Conservation (phyloP, 2,797 vertebrate species). For the Ctenosaura bakeri region DNA sequence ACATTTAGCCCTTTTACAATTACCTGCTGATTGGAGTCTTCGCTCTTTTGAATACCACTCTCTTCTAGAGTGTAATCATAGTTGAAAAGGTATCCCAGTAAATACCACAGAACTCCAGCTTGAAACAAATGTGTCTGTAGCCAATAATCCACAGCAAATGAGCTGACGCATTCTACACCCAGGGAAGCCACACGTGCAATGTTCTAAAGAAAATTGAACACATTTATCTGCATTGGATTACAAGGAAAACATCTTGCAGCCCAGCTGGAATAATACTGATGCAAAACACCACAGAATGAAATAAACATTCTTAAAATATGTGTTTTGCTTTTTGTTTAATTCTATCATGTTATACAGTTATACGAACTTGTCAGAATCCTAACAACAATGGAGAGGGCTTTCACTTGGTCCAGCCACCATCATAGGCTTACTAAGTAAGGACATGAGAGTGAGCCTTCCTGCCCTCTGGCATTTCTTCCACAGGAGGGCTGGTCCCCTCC, state of each 20-base stretch:
- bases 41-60: slow-evolving; percentile 94
- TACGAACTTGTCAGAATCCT: too few species aligned
- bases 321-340: background rate
- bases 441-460: too few species aligned
- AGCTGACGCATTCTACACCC: slow-evolving; percentile 94
- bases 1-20: slow-evolving; percentile 6
- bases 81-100: slow-evolving; percentile 94
- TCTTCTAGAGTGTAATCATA: slow-evolving; percentile 98
- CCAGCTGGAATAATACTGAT: background rate
- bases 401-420: too few species aligned
- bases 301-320: background rate
- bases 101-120: slow-evolving; percentile 95
- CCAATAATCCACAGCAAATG: slow-evolving; percentile 97
- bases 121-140: slow-evolving; percentile 97
- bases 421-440: too few species aligned
- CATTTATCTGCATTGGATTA: background rate
- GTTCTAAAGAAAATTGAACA: slow-evolving; percentile 77
- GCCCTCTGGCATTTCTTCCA: too few species aligned
- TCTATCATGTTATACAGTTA: too few species aligned
- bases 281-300: background rate
- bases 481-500: too few species aligned
- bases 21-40: slow-evolving; percentile 97
- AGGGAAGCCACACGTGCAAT: slow-evolving; percentile 91
- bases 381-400: too few species aligned
- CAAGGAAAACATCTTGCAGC: background rate